Base-by-base conservation (phyloP, 2,888 invertebrate genomes). In the Xestia xanthographa region DNA sequence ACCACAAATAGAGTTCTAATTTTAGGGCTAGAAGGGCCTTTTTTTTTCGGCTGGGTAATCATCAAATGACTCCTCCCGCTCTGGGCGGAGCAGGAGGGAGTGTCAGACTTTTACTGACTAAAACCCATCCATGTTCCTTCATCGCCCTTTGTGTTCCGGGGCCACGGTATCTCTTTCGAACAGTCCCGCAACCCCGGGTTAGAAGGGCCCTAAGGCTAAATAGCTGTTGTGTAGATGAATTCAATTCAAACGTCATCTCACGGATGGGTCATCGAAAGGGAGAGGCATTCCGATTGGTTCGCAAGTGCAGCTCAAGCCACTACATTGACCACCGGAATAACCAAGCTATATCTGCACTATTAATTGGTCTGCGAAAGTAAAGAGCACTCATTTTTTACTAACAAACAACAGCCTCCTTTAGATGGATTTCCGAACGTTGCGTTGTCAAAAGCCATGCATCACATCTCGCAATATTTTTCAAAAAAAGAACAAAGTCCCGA, bases 401-500 rank as follows among this genome's bases (percentile, higher is more conserved):
- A 50, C 50, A 50, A 26, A 11, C 0, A 4, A 4, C n/a, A 20
- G 48, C 58, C 20, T 20, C 34, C 11, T 22, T 14, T 26, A 26
- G 2, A 56, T 26, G 26, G 14, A 26, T 6, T 58, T 58, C 8
- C 58, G 2, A 3, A 58, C 29, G 0, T 29, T 58, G 58, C 29
- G 0, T 29, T 58, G 58, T 20, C 29, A 58, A 29, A 58, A 58
- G 58, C 58, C 9, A 58, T n/a, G 14, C 41, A 72, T 72, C 34
- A 56, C 9, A 34, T 6, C 9, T 5, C 34, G 5, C 12, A 14
- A 20, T 11, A 26, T 34, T 34, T 72, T 34, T 17, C 66, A 0
- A 66, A 34, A 45, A 45, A 66, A n/a, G 66, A 34, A 53, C n/a
- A 50, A 65, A 72, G 9, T 56, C 74, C 17, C 45, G 5, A 34